Evolutionary conservation across 1,140 invertebrate genomes (phyloP).

Genomic region (Heliothis subflexa): DNA sequence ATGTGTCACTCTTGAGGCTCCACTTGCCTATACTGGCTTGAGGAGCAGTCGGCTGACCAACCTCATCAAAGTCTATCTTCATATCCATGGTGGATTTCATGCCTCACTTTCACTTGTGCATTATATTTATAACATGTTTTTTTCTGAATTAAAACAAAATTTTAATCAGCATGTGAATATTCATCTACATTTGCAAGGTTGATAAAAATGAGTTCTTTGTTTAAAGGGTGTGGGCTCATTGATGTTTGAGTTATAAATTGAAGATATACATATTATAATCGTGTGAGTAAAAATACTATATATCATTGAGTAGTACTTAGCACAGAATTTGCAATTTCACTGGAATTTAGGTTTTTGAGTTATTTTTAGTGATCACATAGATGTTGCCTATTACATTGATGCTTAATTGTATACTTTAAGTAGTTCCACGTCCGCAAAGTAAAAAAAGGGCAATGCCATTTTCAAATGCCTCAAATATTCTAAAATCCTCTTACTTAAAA

Average conservation of each 20-base stretch:
- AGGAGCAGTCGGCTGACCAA: slow-evolving; percentile 37
- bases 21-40: slow-evolving; percentile 50
- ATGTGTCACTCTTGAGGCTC: slow-evolving; percentile 53
- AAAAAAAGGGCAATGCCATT: slow-evolving; percentile 33
- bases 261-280: no score
- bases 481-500: slow-evolving; percentile 33
- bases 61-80: slow-evolving; percentile 57
- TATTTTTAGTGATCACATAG: no score
- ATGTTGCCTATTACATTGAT: no score
- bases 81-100: slow-evolving; percentile 48
- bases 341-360: no score
- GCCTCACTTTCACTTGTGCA: background rate
- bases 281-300: no score
- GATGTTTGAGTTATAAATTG: no score
- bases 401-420: background rate
- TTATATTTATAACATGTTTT: slow-evolving; percentile 10
- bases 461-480: slow-evolving; percentile 35
- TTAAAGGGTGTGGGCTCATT: no score
- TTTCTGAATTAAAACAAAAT: slow-evolving; percentile 25
- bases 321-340: no score
- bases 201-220: no score
- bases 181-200: no score
- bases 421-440: slow-evolving; percentile 53
- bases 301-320: no score
- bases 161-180: background rate